phyloP scores from a whole-genome alignment of 2,888 invertebrate genomes.

The Phasia obesa region DNA sequence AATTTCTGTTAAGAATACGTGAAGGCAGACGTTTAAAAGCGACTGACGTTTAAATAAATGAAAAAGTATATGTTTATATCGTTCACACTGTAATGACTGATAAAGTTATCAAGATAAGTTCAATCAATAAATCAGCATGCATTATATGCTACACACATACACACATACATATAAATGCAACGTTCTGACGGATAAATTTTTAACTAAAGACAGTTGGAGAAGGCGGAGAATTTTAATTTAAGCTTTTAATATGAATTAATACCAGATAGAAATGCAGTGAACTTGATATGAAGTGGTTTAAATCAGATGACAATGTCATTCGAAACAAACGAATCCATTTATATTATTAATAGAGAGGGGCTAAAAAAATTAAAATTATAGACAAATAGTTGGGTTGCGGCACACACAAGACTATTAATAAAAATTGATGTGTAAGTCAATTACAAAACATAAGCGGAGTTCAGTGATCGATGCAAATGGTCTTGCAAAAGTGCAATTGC shows the following conservation, averaged over 20 bases:
- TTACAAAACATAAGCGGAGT: too few species aligned
- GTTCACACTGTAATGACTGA: constrained; percentile 40
- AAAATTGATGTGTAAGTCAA: too few species aligned
- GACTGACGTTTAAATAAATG: constrained; percentile 24
- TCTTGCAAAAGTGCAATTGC: too few species aligned
- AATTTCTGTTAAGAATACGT: constrained; percentile 36
- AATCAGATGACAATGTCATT: constrained; percentile 48
- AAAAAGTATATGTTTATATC: not conserved
- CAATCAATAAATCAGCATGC: constrained; percentile 44
- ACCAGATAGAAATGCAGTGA: constrained; percentile 30
- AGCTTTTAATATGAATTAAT: constrained; percentile 24
- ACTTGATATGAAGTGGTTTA: constrained; percentile 26
- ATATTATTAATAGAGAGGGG: not conserved
- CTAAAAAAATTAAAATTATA: not conserved
- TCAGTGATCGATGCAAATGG: too few species aligned
- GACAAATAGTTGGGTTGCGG: not conserved
- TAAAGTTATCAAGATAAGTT: constrained; percentile 58
- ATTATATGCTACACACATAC: too few species aligned
- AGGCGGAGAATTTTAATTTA: not conserved
- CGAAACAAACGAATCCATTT: constrained; percentile 3
- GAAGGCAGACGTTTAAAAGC: constrained; percentile 24
- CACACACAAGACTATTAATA: not conserved
- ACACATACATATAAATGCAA: constrained; percentile 7
- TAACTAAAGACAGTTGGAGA: constrained; percentile 1
- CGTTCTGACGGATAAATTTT: constrained; percentile 17